phyloP scores from a whole-genome alignment of 1,140 invertebrate genomes.

The Leptoteleia sp. region DNA sequence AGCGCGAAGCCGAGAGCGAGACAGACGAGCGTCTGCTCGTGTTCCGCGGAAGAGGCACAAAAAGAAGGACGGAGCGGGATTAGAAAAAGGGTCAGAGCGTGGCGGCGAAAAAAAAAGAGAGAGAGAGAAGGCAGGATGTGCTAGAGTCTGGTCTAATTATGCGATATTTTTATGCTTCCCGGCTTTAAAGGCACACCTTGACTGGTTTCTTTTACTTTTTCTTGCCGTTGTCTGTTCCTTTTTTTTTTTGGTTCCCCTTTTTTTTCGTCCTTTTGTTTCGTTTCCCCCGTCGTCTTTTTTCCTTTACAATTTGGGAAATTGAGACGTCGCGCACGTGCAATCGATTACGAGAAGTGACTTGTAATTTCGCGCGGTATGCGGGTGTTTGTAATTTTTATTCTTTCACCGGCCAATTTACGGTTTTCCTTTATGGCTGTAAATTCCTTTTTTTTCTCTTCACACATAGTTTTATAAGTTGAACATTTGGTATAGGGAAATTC shows the following conservation, averaged over 20 bases:
- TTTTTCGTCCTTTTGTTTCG: too few relatives aligned
- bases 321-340: slow-evolving; percentile 14
- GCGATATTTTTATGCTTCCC: slow-evolving; percentile 52
- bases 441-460: too few relatives aligned
- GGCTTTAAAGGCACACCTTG: slow-evolving; percentile 45
- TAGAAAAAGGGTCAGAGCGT: slow-evolving; percentile 47
- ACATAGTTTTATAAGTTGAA: too few relatives aligned
- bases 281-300: slow-evolving; percentile 5
- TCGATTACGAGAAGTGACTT: too few relatives aligned
- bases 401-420: too few relatives aligned
- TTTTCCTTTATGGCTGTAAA: too few relatives aligned
- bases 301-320: slow-evolving; percentile 10
- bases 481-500: too few relatives aligned
- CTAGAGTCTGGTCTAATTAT: slow-evolving; percentile 42
- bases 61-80: slow-evolving; percentile 50
- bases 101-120: slow-evolving; percentile 15
- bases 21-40: slow-evolving; percentile 27
- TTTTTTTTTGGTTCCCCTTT: too few relatives aligned
- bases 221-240: too few relatives aligned
- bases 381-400: too few relatives aligned
- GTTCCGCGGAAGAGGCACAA: slow-evolving; percentile 38
- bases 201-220: slow-evolving; percentile 17
- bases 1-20: slow-evolving; percentile 35
- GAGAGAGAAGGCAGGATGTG: slow-evolving; percentile 48
- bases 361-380: too few relatives aligned